Conservation (phyloP, 1,140 invertebrate genomes). For the Homalodisca vitripennis region DNA sequence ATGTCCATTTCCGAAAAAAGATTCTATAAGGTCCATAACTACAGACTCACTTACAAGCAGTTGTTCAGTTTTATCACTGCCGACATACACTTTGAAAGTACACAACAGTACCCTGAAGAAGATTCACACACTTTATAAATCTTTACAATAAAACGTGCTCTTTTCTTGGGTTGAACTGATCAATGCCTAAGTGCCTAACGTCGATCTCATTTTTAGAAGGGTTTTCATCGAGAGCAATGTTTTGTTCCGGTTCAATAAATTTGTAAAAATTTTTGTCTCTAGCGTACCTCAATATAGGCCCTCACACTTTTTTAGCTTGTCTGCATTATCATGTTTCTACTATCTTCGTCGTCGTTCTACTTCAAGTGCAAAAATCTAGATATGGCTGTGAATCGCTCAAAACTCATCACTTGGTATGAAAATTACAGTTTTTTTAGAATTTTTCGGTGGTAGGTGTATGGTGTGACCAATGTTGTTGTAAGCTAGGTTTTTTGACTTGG, state of each 20-base stretch:
- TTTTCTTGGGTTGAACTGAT: background rate
- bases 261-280: background rate
- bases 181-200: background rate
- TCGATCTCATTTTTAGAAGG: background rate
- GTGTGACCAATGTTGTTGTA: background rate
- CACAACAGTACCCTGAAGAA: background rate
- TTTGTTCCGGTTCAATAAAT: conserved; percentile 3
- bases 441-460: background rate
- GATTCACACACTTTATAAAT: background rate
- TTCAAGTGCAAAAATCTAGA: background rate
- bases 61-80: background rate
- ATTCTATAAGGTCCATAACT: background rate
- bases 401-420: background rate
- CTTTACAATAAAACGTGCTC: background rate
- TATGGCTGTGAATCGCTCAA: conserved; percentile 1
- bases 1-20: background rate
- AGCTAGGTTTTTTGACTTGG: background rate
- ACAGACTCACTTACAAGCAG: background rate
- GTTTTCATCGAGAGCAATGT: background rate
- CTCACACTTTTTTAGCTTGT: background rate
- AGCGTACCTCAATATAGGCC: background rate
- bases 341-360: background rate
- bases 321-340: background rate
- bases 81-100: background rate
- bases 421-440: background rate